Conservation (phyloP, 2,113 vertebrate genomes). For the Corydoras sp. region DNA sequence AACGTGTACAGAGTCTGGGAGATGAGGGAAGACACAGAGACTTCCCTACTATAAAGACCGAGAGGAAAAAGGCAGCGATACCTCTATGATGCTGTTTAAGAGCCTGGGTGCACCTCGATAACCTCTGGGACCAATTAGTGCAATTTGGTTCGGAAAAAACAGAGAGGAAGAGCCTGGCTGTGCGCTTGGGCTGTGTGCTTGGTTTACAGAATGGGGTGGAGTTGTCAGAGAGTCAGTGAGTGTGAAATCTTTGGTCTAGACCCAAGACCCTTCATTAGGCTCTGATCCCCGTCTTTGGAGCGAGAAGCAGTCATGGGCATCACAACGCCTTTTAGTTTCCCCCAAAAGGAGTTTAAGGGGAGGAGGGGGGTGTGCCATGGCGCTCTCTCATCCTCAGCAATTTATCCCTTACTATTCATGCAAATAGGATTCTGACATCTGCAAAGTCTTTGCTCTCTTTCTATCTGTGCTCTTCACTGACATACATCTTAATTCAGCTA, state of each 20-base stretch:
- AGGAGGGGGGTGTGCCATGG: slow-evolving; percentile 44
- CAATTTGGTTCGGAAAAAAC: slow-evolving; percentile 56
- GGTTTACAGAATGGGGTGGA: slow-evolving; percentile 34
- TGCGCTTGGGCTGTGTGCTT: slow-evolving; percentile 17
- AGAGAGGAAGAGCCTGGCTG: slow-evolving; percentile 14
- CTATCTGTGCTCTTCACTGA: slow-evolving; percentile 46
- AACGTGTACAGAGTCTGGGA: slow-evolving; percentile 27
- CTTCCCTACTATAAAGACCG: slow-evolving; percentile 7
- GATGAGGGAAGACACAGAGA: slow-evolving; percentile 12
- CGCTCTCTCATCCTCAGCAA: slow-evolving; percentile 40
- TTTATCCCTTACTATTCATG: slow-evolving; percentile 68
- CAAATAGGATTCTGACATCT: slow-evolving; percentile 69
- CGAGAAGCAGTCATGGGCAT: slow-evolving; percentile 64
- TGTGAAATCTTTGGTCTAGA: slow-evolving; percentile 68
- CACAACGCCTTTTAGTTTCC: slow-evolving; percentile 58
- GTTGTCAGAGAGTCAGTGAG: slow-evolving; percentile 61
- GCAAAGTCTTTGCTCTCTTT: slow-evolving; percentile 39
- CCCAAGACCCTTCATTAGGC: slow-evolving; percentile 65
- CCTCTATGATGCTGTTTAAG: slow-evolving; percentile 59
- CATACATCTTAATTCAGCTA: slow-evolving; percentile 16
- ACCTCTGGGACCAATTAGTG: slow-evolving; percentile 77
- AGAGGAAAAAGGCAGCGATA: slow-evolving; percentile 11
- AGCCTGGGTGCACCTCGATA: slow-evolving; percentile 63
- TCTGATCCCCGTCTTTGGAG: slow-evolving; percentile 66
- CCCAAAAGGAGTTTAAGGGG: slow-evolving; percentile 41